Base-by-base conservation (phyloP, 2,113 vertebrate species). In the Lepisosteus oculatus region DNA sequence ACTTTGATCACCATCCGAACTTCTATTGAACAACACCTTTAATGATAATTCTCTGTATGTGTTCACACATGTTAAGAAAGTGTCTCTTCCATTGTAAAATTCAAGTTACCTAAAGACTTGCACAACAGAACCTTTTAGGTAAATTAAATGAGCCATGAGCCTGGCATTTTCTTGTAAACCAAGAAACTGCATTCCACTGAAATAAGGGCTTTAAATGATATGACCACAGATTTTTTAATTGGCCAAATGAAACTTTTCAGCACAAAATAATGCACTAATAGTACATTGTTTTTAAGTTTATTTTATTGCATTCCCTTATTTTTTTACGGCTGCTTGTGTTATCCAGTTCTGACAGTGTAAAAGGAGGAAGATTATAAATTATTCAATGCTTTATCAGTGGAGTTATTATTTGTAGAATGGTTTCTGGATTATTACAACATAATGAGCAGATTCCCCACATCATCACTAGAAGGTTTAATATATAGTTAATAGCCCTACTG, bases 221-320 rank as follows among this genome's bases (percentile, higher is more conserved):
- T 29, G 29, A 63, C 57, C 63, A 68, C 44, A 54, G 59, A 69
- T 69, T 56, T 62, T 57, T 74, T 74, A 74, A 64, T 74, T 57
- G 69, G 69, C 72, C 45, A 47, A 42, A 64, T 51, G 67, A 74
- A 67, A 74, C 72, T 56, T 68, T 73, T 45, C 55, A 55, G 65
- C 68, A 14, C 59, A 15, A 47, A 68, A 44, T 29, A 29, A 29
- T 29, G 29, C 59, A 41, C 47, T 59, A 64, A 68, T 61, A n/a
- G 67, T 56, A 29, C 29, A 29, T 29, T 29, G 29, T 29, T 29
- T 61, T 51, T 47, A 56, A 68, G 72, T 65, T 47, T 74, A 74
- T 61, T 74, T 74, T 63, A 67, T 69, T 61, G 63, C 69, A 74
- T 74, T 62, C 69, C 72, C 72, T 64, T 74, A 74, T 74, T 74